Conservation (phyloP, 1,140 invertebrate genomes). For the Drosophila setifemur region DNA sequence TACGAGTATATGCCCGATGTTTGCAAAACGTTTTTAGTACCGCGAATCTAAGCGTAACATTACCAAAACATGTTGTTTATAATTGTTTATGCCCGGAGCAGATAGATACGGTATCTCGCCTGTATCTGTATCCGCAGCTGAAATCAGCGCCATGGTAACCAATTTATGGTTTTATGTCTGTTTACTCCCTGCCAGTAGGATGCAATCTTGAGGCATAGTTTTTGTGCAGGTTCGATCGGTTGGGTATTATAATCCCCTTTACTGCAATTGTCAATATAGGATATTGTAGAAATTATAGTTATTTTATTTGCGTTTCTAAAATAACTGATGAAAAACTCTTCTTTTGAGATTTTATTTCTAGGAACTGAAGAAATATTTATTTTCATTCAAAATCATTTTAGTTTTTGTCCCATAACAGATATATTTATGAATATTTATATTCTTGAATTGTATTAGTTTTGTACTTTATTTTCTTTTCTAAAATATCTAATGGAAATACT, state of each 20-base stretch:
- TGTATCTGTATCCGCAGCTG: constrained; percentile 21
- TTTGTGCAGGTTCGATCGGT: background rate
- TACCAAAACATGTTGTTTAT: constrained; percentile 65
- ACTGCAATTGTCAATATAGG: no score
- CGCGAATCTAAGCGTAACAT: constrained; percentile 54
- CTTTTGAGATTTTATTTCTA: no score
- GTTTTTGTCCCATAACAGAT: no score
- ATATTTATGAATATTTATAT: no score
- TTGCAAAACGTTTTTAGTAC: constrained; percentile 29
- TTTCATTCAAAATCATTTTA: no score
- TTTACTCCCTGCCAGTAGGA: constrained; percentile 32
- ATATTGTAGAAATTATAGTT: no score
- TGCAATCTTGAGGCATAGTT: background rate
- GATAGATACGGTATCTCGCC: constrained; percentile 7
- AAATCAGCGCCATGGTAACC: constrained; percentile 63
- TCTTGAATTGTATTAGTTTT: no score
- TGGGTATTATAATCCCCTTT: background rate
- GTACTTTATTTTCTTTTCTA: no score
- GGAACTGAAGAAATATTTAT: no score
- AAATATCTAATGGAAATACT: no score
- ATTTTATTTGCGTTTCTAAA: no score
- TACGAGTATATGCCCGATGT: constrained; percentile 15
- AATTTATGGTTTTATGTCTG: constrained; percentile 58
- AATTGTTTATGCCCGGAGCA: constrained; percentile 54
- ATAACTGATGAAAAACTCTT: no score